Base-by-base conservation (phyloP, 2,797 vertebrate species). In the Florisuga fusca region DNA sequence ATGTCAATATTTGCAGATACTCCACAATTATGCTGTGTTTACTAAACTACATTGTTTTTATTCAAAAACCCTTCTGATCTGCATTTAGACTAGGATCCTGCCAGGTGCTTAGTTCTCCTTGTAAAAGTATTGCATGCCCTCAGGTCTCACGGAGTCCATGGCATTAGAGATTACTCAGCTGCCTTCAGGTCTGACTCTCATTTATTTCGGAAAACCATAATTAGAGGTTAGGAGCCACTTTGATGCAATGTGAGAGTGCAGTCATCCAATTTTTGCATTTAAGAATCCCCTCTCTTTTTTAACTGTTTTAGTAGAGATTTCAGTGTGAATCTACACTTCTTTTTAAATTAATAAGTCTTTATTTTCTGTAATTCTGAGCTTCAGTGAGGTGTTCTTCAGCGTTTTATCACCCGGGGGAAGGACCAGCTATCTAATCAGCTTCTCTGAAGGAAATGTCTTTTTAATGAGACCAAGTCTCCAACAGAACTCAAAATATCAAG, bases 361-460 rank as follows among this genome's bases (percentile, higher is more conserved):
- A 94, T 93, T 96, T 93, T 95, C 46, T 90, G 54, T 73, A 64
- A 43, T 79, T 95, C 95, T 97, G 94, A 92, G 64, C 58, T 87
- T 89, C 27, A 68, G 36, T 38, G 76, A 87, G 95, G 86, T 88
- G 64, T 43, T 94, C 58, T 94, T 46, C 81, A 92, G 84, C 72
- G 89, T 91, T 92, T 90, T 78, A 90, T 90, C 90, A 61, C 81
- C 76, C 83, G 55, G 84, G n/a, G 74, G 84, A 92, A 95, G 68
- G 79, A 96, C 83, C 16, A 92, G 93, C 83, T 91, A 97, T 91
- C 95, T 96, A 97, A 97, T 97, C 95, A 84, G 83, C 88, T 87
- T 92, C 92, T 95, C 93, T 92, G 87, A 94, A 95, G 94, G 89
- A 93, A 97, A 95, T 95, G 84, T 87, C 84, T 96, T 94, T 97